Evolutionary conservation across 2,888 invertebrate genomes (phyloP).

Genomic region (Pachycephus smyrnensis): DNA sequence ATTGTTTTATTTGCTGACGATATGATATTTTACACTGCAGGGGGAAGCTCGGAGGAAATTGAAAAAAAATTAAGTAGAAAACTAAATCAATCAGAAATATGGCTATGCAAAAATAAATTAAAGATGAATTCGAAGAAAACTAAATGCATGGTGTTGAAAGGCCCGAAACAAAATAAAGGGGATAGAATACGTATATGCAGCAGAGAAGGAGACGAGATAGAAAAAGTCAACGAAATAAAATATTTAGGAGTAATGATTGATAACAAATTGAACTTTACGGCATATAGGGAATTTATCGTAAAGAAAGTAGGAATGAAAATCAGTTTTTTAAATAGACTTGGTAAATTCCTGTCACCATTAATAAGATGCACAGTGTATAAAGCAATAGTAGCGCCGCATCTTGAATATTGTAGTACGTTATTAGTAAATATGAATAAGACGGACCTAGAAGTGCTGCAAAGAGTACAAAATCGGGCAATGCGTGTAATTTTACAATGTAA

Average conservation of each 20-base stretch:
- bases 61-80: neutral
- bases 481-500: conserved; percentile 14
- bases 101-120: conserved; percentile 2
- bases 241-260: neutral
- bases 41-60: neutral
- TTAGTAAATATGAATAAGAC: conserved; percentile 6
- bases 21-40: neutral
- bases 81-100: neutral
- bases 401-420: conserved; percentile 13
- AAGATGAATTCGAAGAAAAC: conserved; percentile 16
- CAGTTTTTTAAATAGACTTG: neutral
- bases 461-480: conserved; percentile 13
- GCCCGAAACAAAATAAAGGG: conserved; percentile 4
- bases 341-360: no score
- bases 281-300: no score
- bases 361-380: conserved; percentile 11
- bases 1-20: neutral
- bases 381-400: conserved; percentile 10
- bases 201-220: no score
- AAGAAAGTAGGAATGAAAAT: no score
- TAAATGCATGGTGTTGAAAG: conserved; percentile 5
- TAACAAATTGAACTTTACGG: no score
- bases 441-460: neutral
- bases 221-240: no score
- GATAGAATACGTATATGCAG: no score